Evolutionary conservation across 2,888 invertebrate genomes (phyloP), one percentile per base, ranked within the genome.

Genomic region (Agapetus fuscipes): DNA sequence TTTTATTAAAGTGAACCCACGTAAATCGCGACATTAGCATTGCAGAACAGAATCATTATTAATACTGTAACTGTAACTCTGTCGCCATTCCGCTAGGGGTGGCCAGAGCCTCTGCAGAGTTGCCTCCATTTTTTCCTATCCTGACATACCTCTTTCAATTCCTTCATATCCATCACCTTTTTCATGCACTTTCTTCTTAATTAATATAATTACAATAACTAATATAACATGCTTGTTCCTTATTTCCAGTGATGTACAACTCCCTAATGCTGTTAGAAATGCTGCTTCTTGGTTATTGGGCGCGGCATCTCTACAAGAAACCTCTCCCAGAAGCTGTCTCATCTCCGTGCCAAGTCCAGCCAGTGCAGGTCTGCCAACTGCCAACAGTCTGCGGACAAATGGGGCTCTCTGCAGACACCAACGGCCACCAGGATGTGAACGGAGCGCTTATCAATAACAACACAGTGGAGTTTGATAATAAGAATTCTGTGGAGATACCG

Each of bases 201-300:
- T n/a, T n/a, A n/a, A n/a, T n/a, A n/a, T n/a, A n/a, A n/a, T n/a
- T n/a, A n/a, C n/a, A n/a, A n/a, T n/a, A n/a, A n/a, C n/a, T n/a
- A n/a, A n/a, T n/a, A n/a, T n/a, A n/a, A n/a, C n/a, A n/a, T n/a
- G n/a, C n/a, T n/a, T n/a, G n/a, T n/a, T n/a, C n/a, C n/a, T 6
- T 9, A 17, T 41, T 68, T 70, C 51, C 71, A 83, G 83, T 81
- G 57, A 71, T 81, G 47, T 77, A 78, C 61, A 79, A 80, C 58
- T 64, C 70, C 26, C 53, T 78, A 49, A 77, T 80, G 69, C 61
- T 82, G 51, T 54, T 75, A 50, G 81, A 83, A 60, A 81, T 83
- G 80, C 62, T 80, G 37, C 52, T 80, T 34, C 64, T 83, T 28
- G 73, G 76, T 29, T 61, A 72, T 43, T 67, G 76, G 52, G 82